Conservation (phyloP, 2,888 invertebrate species). For the Trissolcus japonicus region DNA sequence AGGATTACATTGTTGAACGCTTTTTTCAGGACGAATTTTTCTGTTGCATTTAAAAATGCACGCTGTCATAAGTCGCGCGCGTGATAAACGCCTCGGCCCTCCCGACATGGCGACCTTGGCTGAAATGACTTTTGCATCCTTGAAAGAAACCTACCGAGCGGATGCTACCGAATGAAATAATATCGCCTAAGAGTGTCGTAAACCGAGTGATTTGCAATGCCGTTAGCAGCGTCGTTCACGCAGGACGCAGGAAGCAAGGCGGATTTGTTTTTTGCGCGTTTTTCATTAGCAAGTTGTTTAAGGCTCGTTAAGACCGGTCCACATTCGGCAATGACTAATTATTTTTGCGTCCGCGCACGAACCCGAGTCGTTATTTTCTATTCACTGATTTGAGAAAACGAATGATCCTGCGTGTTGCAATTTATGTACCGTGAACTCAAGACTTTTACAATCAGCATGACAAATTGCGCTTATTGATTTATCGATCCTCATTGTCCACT, state of each 20-base stretch:
- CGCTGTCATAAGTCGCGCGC: constrained; percentile 27
- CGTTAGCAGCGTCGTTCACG: constrained; percentile 36
- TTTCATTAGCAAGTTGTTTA: constrained; percentile 48
- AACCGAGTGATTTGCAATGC: constrained; percentile 60
- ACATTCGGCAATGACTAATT: constrained; percentile 55
- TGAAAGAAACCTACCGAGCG: constrained; percentile 42
- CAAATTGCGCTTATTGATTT: constrained; percentile 41
- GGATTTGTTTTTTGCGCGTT: constrained; percentile 44
- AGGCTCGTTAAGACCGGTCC: constrained; percentile 54
- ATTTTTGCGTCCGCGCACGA: constrained; percentile 42
- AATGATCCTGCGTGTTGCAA: constrained; percentile 44
- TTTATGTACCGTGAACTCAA: constrained; percentile 45
- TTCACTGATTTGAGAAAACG: constrained; percentile 48
- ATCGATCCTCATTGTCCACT: constrained; percentile 19
- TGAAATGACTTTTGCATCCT: constrained; percentile 54
- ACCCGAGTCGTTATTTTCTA: constrained; percentile 44
- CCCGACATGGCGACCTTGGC: constrained; percentile 42
- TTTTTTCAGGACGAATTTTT: not conserved
- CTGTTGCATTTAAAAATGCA: constrained; percentile 24
- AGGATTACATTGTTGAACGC: no score
- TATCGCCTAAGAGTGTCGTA: constrained; percentile 54
- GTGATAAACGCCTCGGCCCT: constrained; percentile 47
- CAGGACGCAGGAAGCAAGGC: constrained; percentile 47
- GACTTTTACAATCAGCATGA: constrained; percentile 41
- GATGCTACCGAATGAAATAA: constrained; percentile 59